Evolutionary conservation across 1,140 invertebrate genomes (phyloP).

Genomic region (Melitaea cinxia): DNA sequence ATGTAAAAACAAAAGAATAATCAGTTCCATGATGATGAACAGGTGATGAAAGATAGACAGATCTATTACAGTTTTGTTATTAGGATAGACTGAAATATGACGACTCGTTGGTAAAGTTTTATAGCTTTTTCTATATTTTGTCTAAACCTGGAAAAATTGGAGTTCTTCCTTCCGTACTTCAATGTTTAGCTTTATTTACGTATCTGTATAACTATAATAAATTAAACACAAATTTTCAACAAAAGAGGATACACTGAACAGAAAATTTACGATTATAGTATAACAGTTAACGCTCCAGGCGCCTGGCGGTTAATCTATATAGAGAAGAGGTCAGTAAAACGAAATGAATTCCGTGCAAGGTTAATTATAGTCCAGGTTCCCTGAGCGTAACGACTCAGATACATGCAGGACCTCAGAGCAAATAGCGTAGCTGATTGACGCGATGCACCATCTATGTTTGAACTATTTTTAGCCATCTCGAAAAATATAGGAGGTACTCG

Average conservation of each 20-base stretch:
- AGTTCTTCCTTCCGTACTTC: too few relatives aligned
- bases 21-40: too few relatives aligned
- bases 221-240: not conserved
- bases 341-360: conserved; percentile 19
- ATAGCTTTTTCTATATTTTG: too few relatives aligned
- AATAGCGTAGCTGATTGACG: conserved; percentile 33
- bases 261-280: not conserved
- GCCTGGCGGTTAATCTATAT: conserved; percentile 17
- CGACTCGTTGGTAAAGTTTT: too few relatives aligned
- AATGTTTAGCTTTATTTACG: too few relatives aligned
- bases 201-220: not conserved
- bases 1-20: too few relatives aligned
- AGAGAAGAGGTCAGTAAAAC: conserved; percentile 17
- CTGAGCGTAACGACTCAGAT: conserved; percentile 15
- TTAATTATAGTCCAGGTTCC: conserved; percentile 23
- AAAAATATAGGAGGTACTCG: not conserved
- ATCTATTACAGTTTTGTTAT: too few relatives aligned
- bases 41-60: too few relatives aligned
- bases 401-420: conserved; percentile 25
- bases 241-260: not conserved
- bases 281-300: conserved; percentile 15
- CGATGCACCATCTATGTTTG: conserved; percentile 13
- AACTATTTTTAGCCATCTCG: conserved; percentile 8
- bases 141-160: too few relatives aligned
- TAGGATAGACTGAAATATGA: too few relatives aligned